Evolutionary conservation across 1,140 invertebrate species (phyloP).

Genomic region (Drepana arcuata): DNA sequence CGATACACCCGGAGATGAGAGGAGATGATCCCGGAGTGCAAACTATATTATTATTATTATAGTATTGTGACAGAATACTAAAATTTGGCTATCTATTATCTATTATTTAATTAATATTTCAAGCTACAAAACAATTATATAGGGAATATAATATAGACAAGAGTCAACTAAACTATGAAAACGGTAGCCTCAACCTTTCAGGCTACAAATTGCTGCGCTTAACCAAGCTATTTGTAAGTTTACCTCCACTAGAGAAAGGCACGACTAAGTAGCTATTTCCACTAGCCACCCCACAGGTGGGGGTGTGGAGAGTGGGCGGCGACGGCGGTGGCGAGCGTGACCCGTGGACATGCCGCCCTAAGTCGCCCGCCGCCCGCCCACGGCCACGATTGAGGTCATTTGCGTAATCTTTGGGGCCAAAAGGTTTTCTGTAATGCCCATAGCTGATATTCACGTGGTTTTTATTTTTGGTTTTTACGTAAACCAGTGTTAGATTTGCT

Average conservation of each 20-base stretch:
- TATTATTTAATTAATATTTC: neutral
- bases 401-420: neutral
- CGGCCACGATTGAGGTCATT: conserved; percentile 1
- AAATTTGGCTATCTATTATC: neutral
- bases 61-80: no score
- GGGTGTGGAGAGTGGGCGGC: conserved; percentile 35
- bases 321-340: conserved; percentile 31
- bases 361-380: conserved; percentile 21
- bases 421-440: neutral
- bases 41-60: no score
- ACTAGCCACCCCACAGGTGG: conserved; percentile 7
- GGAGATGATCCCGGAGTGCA: no score
- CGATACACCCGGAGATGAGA: neutral
- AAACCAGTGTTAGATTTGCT: no score
- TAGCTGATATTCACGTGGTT: neutral
- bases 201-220: conserved; percentile 1
- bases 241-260: no score
- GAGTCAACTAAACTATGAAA: neutral
- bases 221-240: no score
- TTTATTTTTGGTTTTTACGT: neutral
- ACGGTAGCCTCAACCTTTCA: conserved; percentile 2
- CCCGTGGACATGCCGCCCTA: conserved; percentile 27
- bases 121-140: neutral
- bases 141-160: neutral
- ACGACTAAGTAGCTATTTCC: no score